Evolutionary conservation across 2,797 vertebrate genomes (phyloP), one percentile per base, ranked within the genome.

Genomic region (Lutjanus argentimaculatus): DNA sequence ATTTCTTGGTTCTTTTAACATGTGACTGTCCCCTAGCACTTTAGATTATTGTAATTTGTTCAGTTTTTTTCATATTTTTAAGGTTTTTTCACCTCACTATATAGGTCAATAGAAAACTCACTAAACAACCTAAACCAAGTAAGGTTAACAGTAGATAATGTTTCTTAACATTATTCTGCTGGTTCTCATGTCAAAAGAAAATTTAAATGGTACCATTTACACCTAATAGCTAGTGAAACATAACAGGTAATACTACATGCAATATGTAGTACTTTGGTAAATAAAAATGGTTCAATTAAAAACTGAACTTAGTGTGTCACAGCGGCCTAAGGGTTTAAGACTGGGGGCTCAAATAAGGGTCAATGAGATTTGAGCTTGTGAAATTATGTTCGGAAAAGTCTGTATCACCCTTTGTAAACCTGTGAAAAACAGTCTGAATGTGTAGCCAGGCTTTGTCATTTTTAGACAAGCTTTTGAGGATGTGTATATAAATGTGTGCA

Each of bases 181-280:
- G 4, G 59, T 52, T 12, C 65, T 69, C 16, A 13, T 67, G 0
- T 51, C 55, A 6, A 30, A 77, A 22, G 1, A 58, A 81, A 81
- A 66, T 62, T 25, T 8, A 42, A 72, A 67, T 17, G 49, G 30
- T 55, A 62, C 17, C 40, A 43, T 62, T 67, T 55, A 66, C 40
- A 68, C 52, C 25, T 42, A 48, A 72, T 75, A 36, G 30, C 30
- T 36, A 36, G 30, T 36, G 30, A 36, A 36, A 36, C 30, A 36
- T 6, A 19, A 51, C 15, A 55, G 46, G 68, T 9, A 72, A 53
- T 57, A 43, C 49, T 9, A 66, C 7, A 25, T 15, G 55, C 22
- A 17, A 11, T 53, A 21, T 61, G 45, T 17, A 69, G 66, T 30
- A 56, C 55, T 70, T 49, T 67, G 53, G 25, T 55, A 77, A 61